phyloP scores from a whole-genome alignment of 2,797 vertebrate genomes.

The Furcifer pardalis region DNA sequence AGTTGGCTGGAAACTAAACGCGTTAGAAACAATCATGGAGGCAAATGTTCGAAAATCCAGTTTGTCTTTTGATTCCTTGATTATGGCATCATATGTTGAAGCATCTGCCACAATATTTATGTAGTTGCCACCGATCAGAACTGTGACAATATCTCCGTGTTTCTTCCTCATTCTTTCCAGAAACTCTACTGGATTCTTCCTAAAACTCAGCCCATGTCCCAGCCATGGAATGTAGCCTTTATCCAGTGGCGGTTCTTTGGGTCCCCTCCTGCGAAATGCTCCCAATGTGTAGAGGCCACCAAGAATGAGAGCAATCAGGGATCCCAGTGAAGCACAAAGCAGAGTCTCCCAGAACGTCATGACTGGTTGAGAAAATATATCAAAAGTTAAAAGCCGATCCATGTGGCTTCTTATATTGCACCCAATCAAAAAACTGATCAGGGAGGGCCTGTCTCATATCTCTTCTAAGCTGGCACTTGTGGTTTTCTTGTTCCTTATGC shows the following conservation, averaged over 20 bases:
- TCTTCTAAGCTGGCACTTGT: neutral
- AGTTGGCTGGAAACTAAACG: constrained; percentile 75
- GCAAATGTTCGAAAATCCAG: constrained; percentile 81
- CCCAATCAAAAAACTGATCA: neutral
- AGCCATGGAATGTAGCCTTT: constrained; percentile 89
- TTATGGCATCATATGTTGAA: constrained; percentile 78
- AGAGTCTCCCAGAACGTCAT: constrained; percentile 79
- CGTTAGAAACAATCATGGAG: constrained; percentile 65
- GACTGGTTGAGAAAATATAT: neutral
- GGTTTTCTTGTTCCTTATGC: constrained; percentile 15
- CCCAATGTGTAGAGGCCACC: constrained; percentile 79
- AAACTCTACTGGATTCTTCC: constrained; percentile 80
- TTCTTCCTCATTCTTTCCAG: constrained; percentile 83
- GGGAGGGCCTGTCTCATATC: neutral
- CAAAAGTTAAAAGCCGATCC: too few relatives aligned
- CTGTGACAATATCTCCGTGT: constrained; percentile 89
- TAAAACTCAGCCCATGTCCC: constrained; percentile 83
- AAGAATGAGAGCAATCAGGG: constrained; percentile 34
- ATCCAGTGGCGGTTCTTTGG: constrained; percentile 87
- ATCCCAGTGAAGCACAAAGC: constrained; percentile 70
- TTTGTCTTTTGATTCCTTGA: constrained; percentile 76
- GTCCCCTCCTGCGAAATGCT: constrained; percentile 74
- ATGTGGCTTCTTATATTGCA: neutral
- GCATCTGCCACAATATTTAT: constrained; percentile 90
- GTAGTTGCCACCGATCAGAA: constrained; percentile 84